Conservation (phyloP, 1,140 invertebrate genomes). For the Chlorops oryzae region DNA sequence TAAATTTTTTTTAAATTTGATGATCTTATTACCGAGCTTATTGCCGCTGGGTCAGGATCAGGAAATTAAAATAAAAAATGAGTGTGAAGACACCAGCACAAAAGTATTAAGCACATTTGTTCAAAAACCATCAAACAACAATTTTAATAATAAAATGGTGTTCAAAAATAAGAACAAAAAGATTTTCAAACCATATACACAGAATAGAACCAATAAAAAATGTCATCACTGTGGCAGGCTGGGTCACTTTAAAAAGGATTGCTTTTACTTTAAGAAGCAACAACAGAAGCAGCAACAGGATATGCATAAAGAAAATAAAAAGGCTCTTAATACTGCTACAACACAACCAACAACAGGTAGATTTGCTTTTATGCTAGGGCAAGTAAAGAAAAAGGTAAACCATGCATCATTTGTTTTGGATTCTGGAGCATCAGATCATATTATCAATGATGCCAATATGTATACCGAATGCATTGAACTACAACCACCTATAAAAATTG, state of each 20-base stretch:
- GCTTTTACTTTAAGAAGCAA: too few relatives aligned
- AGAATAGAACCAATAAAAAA: too few relatives aligned
- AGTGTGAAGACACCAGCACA: slow-evolving; percentile 25
- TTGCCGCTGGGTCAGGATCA: slow-evolving; percentile 42
- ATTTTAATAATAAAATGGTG: too few relatives aligned
- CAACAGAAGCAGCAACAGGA: too few relatives aligned
- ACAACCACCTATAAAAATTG: slow-evolving; percentile 14
- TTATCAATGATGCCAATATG: slow-evolving; percentile 18
- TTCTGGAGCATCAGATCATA: slow-evolving; percentile 15
- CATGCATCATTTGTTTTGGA: slow-evolving; percentile 13
- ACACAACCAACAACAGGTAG: not conserved
- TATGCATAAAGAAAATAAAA: not conserved
- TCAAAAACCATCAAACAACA: too few relatives aligned
- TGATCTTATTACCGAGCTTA: slow-evolving; percentile 38
- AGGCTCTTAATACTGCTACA: not conserved
- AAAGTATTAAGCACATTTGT: too few relatives aligned
- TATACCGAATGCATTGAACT: slow-evolving; percentile 10
- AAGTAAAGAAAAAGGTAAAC: not conserved
- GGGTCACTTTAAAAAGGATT: too few relatives aligned
- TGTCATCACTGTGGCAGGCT: too few relatives aligned
- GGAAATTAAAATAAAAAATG: too few relatives aligned
- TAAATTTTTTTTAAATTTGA: slow-evolving; percentile 45
- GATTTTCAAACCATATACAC: slow-evolving; percentile 1
- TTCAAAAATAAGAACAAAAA: slow-evolving; percentile 2
- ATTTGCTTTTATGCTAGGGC: slow-evolving; percentile 12